phyloP scores from a whole-genome alignment of 2,888 invertebrate genomes.

The Lydus trimaculatus region DNA sequence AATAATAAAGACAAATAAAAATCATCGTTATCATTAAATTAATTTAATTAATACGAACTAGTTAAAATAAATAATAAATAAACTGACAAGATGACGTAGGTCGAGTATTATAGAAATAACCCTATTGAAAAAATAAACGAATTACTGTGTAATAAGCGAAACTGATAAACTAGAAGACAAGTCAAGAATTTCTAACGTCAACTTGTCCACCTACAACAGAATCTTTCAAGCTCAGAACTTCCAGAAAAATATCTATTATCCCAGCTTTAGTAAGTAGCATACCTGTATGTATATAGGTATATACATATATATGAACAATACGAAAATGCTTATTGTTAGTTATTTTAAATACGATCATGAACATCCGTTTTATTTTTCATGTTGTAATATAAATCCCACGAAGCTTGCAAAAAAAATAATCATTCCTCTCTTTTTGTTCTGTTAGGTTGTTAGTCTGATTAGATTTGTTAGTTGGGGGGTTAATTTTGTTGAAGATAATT shows the following conservation, averaged over 20 bases:
- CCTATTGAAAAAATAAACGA: neutral
- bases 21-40: neutral
- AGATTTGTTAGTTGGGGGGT: neutral
- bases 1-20: neutral
- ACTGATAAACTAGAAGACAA: neutral
- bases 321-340: neutral
- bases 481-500: slow-evolving; percentile 2
- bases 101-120: neutral
- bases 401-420: neutral
- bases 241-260: neutral
- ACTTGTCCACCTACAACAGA: neutral
- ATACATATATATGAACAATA: neutral
- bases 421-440: neutral
- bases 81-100: neutral
- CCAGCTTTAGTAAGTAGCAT: neutral
- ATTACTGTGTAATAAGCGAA: neutral
- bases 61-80: neutral
- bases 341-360: neutral
- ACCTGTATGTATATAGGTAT: neutral
- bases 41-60: neutral
- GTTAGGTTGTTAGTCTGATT: neutral
- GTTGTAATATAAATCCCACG: neutral
- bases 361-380: neutral
- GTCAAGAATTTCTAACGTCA: neutral
- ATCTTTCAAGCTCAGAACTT: neutral